Evolutionary conservation across 1,140 invertebrate species (phyloP).

Genomic region (Brachionus plicatilis): DNA sequence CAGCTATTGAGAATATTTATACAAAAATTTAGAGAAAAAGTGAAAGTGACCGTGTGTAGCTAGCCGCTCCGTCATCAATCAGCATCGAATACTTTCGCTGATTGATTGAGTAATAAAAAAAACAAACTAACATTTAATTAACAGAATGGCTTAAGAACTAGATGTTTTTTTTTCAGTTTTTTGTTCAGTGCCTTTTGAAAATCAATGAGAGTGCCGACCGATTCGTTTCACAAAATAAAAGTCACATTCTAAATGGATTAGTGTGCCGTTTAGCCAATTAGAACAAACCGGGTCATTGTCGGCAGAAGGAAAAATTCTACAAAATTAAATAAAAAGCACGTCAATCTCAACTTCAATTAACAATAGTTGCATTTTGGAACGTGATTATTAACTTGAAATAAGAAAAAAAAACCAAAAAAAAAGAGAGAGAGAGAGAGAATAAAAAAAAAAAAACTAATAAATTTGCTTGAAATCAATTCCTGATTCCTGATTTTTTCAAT

Average conservation of each 20-base stretch:
- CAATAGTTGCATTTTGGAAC: background rate
- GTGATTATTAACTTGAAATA: constrained; percentile 1
- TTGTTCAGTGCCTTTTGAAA: background rate
- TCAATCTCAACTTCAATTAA: background rate
- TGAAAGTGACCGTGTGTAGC: background rate
- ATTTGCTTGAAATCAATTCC: constrained; percentile 27
- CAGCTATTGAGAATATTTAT: constrained; percentile 11
- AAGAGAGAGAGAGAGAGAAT: background rate
- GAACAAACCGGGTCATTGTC: background rate
- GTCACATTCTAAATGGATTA: constrained; percentile 17
- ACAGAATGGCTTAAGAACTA: constrained; percentile 4
- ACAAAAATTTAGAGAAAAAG: constrained; percentile 10
- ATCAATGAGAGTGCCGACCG: background rate
- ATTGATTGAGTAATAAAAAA: constrained; percentile 40
- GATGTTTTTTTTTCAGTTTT: background rate
- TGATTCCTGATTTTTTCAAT: constrained; percentile 1
- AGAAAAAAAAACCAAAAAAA: background rate
- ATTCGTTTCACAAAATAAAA: background rate
- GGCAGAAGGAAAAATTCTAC: background rate
- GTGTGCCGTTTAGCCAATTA: background rate
- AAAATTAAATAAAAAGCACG: background rate
- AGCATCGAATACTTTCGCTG: background rate
- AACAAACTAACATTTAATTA: constrained; percentile 36
- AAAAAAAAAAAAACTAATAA: constrained; percentile 10
- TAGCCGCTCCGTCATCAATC: background rate